Base-by-base conservation (phyloP, 1,140 invertebrate species). In the Drosophila biarmipes region DNA sequence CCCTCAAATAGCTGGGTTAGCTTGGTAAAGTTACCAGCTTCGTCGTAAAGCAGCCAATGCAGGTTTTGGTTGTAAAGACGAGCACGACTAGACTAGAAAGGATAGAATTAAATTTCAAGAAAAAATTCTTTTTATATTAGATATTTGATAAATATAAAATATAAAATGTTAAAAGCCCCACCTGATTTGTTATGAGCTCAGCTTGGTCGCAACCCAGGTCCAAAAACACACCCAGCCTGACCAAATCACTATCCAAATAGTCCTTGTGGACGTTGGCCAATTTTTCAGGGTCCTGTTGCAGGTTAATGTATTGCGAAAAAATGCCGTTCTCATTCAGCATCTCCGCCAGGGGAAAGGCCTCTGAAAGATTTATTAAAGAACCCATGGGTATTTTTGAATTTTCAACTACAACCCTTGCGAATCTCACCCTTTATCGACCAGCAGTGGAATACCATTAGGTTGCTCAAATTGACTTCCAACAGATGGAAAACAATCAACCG, bases 11-110 rank as follows among this genome's bases (percentile, higher is more conserved):
- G 51, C 10, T 63, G 8, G 0, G 14, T 46, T 38, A 91, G 40
- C 4, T 61, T 56, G 15, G 17, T 54, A 8, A 86, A 27, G 43
- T 91, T 78, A 0, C 69, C 68, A 5, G 10, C 0, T 6, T 73
- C 46, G 29, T 91, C 90, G 31, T 82, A 91, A 7, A 91, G 66
- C 8, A 91, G 43, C 90, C 90, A 91, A 27, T 89, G 75, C 34
- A 61, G 76, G 15, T 72, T 66, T 6, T 85, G 51, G 6, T 73
- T 85, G 27, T 71, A 91, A 0, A 85, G 49, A 19, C 76, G 77
- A 2, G 68, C 51, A 0, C 21, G 48, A 67, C 82, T 90, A 0
- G 80, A 79, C 90, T 91, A 27, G 6, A 2, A 8, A 37, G 10
- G 1, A 11, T 1, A 19, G 24, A 6, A 21, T 8, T 8, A 8